Conservation (phyloP, 2,797 vertebrate species). For the Melanotaenia pygmaea region DNA sequence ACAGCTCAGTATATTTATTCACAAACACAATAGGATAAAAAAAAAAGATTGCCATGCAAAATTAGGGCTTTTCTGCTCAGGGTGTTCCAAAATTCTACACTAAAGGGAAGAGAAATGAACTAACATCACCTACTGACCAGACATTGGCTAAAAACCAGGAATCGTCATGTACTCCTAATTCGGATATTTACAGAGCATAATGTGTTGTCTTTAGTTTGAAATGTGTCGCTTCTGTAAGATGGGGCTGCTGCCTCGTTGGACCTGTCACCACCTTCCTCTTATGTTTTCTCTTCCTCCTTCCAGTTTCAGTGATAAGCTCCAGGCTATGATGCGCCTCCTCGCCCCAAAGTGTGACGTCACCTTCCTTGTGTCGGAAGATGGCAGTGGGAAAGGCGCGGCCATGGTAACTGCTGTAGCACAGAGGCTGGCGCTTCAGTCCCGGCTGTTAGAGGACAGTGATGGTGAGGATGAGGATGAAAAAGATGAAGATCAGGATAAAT, state of each 20-base stretch:
- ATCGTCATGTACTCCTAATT: too few species aligned
- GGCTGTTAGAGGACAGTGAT: slow-evolving; percentile 69
- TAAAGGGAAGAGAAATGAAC: too few species aligned
- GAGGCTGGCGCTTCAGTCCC: slow-evolving; percentile 64
- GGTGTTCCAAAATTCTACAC: too few species aligned
- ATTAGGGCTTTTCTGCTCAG: too few species aligned
- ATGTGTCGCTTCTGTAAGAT: too few species aligned
- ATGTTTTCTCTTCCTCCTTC: neutral
- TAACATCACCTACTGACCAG: too few species aligned
- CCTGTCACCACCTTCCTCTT: neutral
- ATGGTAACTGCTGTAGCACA: slow-evolving; percentile 87
- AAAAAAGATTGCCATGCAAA: too few species aligned
- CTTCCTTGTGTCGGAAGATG: slow-evolving; percentile 80
- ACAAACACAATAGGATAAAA: too few species aligned
- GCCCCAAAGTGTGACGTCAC: slow-evolving; percentile 77
- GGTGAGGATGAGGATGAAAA: slow-evolving; percentile 29
- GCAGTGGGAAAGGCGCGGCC: slow-evolving; percentile 84
- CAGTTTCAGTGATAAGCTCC: slow-evolving; percentile 69
- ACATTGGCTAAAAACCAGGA: too few species aligned
- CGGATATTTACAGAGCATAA: neutral
- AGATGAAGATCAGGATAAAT: slow-evolving; percentile 41
- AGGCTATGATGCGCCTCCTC: slow-evolving; percentile 63
- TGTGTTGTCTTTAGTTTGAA: neutral
- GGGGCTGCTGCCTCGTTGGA: neutral
- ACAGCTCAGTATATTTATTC: too few species aligned